Percentiles rank a stretch among this genome's conserved stretches.
These are phyloP conservation scores for Xestobium rufovillosum DNA, from an alignment of 2,888 invertebrate species.

Conservation along the genomic window DNA sequence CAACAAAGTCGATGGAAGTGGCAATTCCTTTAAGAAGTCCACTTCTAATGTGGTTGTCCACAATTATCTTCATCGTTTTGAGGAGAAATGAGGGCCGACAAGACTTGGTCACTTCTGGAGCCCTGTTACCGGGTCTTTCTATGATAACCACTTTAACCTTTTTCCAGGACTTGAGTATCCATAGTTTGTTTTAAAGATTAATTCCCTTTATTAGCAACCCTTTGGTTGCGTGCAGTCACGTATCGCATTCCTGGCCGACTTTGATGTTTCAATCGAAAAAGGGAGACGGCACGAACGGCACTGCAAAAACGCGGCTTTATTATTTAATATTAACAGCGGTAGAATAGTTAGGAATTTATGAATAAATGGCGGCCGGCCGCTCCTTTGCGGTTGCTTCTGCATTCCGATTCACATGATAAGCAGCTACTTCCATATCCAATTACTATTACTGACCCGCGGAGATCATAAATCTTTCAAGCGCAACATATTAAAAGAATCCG, in stretches of 20 bases:
- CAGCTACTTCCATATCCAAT: slow-evolving; percentile 29
- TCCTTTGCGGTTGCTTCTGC: slow-evolving; percentile 17
- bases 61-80: no score
- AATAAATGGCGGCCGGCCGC: slow-evolving; percentile 16
- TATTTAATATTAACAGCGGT: slow-evolving; percentile 21
- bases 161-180: no score
- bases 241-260: slow-evolving; percentile 21
- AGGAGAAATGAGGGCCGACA: no score
- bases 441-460: slow-evolving; percentile 28
- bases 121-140: no score
- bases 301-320: slow-evolving; percentile 22
- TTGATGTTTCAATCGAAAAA: slow-evolving; percentile 24
- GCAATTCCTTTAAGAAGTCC: no score
- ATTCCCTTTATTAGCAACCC: no score
- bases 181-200: no score
- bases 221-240: slow-evolving; percentile 20
- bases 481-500: slow-evolving; percentile 27
- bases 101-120: no score
- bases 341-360: slow-evolving; percentile 19
- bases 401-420: slow-evolving; percentile 24
- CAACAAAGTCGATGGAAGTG: no score
- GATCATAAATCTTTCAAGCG: slow-evolving; percentile 28
- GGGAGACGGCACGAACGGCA: slow-evolving; percentile 18
- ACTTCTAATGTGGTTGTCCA: no score
- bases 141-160: no score